Conservation (phyloP, 2,888 invertebrate genomes). For the Adineta ricciae region DNA sequence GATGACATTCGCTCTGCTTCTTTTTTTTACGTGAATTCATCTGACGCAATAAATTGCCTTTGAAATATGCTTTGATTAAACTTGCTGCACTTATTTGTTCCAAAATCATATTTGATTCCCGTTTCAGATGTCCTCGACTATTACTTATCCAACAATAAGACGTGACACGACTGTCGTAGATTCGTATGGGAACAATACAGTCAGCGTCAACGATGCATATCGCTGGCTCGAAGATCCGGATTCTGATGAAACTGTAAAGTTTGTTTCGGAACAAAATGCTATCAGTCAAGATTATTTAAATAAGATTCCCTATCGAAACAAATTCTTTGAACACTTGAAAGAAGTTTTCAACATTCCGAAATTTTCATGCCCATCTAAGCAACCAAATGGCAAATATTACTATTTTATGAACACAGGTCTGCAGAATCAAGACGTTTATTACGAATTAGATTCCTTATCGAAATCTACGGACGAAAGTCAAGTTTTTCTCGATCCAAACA, state of each 20-base stretch:
- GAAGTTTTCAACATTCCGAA: slow-evolving; percentile 93
- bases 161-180: background rate
- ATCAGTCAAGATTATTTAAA: slow-evolving; percentile 75
- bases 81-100: too few species aligned
- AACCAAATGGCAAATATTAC: slow-evolving; percentile 64
- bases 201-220: slow-evolving; percentile 74
- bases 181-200: slow-evolving; percentile 24
- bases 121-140: background rate
- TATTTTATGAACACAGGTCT: slow-evolving; percentile 87
- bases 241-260: slow-evolving; percentile 74
- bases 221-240: slow-evolving; percentile 95
- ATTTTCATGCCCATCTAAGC: slow-evolving; percentile 71
- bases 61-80: too few species aligned
- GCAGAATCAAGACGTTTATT: slow-evolving; percentile 68
- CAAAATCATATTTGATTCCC: background rate
- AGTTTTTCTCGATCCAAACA: slow-evolving; percentile 89
- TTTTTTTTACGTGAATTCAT: background rate
- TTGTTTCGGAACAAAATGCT: slow-evolving; percentile 78
- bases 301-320: slow-evolving; percentile 38
- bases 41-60: background rate
- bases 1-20: background rate
- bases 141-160: background rate
- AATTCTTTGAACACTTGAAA: slow-evolving; percentile 57
- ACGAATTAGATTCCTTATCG: slow-evolving; percentile 36
- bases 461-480: slow-evolving; percentile 64